Conservation (phyloP, 2,797 vertebrate species). For the Odontamblyopus rebecca region DNA sequence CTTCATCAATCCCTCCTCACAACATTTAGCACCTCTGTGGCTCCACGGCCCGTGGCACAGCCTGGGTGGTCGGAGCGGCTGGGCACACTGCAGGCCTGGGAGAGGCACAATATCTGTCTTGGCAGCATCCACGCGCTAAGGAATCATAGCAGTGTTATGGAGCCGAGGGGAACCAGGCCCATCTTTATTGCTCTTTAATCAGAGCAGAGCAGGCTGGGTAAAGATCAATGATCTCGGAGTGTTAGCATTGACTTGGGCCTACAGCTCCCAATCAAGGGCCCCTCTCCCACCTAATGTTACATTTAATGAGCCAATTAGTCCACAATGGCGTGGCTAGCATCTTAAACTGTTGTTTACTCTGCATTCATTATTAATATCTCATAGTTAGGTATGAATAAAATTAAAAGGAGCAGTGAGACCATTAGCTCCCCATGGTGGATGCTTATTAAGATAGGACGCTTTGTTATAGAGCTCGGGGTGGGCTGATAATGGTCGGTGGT, state of each 20-base stretch:
- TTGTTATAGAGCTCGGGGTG: conserved; percentile 75
- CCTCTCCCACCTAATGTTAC: conserved; percentile 82
- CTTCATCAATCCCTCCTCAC: conserved; percentile 67
- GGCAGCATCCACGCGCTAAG: conserved; percentile 55
- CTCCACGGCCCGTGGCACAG: conserved; percentile 45
- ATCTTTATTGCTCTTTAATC: conserved; percentile 82
- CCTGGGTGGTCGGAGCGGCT: conserved; percentile 50
- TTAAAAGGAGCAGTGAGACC: conserved; percentile 83
- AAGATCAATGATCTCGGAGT: conserved; percentile 82
- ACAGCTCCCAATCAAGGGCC: conserved; percentile 77
- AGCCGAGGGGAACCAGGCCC: conserved; percentile 65
- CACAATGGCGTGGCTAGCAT: conserved; percentile 80
- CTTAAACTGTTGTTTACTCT: conserved; percentile 85
- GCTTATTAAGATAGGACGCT: conserved; percentile 83
- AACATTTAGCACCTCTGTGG: conserved; percentile 71
- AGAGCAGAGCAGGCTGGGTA: conserved; percentile 73
- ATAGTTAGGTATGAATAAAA: conserved; percentile 87
- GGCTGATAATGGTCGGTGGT: conserved; percentile 75
- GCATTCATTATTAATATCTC: conserved; percentile 86
- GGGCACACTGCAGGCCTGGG: conserved; percentile 43
- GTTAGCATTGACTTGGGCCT: conserved; percentile 78
- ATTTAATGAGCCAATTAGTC: conserved; percentile 87
- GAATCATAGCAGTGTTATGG: conserved; percentile 53
- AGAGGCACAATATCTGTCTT: conserved; percentile 64
- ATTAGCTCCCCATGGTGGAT: conserved; percentile 82